These are phyloP conservation scores for Malurus alboscapulatus DNA, from an alignment of 2,113 vertebrate species.

Conservation along the genomic window DNA sequence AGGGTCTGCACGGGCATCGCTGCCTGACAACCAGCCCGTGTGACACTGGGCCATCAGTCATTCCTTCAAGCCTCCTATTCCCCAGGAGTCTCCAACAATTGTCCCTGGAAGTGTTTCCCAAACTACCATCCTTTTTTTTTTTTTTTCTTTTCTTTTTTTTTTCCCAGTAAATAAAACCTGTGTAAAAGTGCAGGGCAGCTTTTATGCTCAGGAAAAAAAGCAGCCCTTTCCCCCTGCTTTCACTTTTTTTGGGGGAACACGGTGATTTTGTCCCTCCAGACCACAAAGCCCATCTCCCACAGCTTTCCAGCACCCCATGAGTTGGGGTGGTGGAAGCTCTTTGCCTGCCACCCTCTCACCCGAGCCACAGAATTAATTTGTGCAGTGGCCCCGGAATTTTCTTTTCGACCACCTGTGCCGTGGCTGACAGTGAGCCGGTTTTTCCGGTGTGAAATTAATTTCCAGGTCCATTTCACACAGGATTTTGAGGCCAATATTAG, in stretches of 20 bases:
- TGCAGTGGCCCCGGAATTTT: not conserved
- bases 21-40: not conserved
- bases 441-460: constrained; percentile 56
- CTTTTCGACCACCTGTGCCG: not conserved
- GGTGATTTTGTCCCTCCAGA: not conserved
- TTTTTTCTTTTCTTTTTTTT: too few relatives aligned
- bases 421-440: not conserved
- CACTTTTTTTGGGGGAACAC: not conserved
- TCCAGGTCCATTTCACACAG: constrained; percentile 57
- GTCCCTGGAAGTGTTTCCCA: not conserved
- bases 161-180: not conserved
- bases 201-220: not conserved
- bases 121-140: not conserved
- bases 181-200: not conserved
- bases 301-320: not conserved
- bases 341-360: not conserved
- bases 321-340: not conserved
- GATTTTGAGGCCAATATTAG: constrained; percentile 44
- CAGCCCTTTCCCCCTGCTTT: not conserved
- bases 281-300: accelerated
- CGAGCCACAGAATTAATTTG: not conserved
- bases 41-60: not conserved
- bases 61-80: not conserved
- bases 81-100: not conserved
- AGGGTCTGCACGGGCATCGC: not conserved